Percentiles rank a stretch among this genome's conserved stretches.
Conservation (phyloP, 2,113 vertebrate species). For the Amazona vittata region DNA sequence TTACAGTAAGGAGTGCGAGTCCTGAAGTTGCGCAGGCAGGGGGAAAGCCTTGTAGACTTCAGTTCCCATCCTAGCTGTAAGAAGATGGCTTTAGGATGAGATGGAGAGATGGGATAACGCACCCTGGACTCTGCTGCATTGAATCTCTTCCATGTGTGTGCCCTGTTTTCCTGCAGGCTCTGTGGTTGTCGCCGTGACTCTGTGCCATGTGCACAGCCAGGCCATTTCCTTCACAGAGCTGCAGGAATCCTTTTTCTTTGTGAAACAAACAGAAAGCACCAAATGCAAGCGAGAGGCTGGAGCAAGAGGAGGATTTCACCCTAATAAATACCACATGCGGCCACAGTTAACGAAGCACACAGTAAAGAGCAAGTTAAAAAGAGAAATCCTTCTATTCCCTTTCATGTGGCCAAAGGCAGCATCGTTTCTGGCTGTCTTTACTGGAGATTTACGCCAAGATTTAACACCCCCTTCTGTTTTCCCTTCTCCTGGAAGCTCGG, state of each 20-base stretch:
- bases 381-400: constrained; percentile 40
- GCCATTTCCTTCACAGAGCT: not conserved
- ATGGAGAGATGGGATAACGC: not conserved
- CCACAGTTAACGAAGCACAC: constrained; percentile 21
- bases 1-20: not conserved
- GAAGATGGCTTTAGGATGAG: not conserved
- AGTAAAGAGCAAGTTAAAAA: constrained; percentile 60
- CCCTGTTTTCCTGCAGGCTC: not conserved
- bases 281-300: not conserved
- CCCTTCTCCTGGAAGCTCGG: constrained; percentile 27
- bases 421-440: constrained; percentile 50
- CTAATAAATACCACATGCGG: constrained; percentile 63
- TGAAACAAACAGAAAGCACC: constrained; percentile 19
- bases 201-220: not conserved
- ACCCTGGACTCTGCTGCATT: not conserved
- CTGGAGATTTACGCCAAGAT: constrained; percentile 51
- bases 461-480: constrained; percentile 61
- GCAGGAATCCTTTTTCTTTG: constrained; percentile 5
- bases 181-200: not conserved
- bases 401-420: constrained; percentile 53
- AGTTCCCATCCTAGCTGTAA: not conserved
- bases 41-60: not conserved
- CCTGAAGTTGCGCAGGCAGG: not conserved
- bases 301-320: not conserved
- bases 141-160: not conserved